A percentile compares a stretch with the other conserved stretches of the same genome.
These are phyloP conservation scores for Trididemnum clinides DNA, from an alignment of 23 tunicate species.

Conservation along the genomic window DNA sequence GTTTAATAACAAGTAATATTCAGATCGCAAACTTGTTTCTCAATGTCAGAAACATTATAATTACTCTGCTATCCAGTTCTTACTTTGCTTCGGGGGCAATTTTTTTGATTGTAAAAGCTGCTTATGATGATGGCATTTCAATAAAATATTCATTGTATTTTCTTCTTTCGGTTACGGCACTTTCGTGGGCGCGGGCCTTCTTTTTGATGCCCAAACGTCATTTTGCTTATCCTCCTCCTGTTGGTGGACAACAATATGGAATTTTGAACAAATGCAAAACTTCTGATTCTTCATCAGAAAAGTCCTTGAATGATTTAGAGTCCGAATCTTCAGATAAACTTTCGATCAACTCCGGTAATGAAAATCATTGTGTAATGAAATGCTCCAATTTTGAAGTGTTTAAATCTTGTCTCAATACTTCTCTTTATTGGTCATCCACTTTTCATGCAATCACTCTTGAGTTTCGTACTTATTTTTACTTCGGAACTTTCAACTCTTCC, in stretches of 20 bases:
- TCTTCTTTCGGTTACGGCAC: slow-evolving; percentile 7
- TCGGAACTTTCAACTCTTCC: slow-evolving; percentile 1
- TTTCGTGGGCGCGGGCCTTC: slow-evolving; percentile 59
- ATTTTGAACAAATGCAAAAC: neutral
- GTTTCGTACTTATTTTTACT: neutral
- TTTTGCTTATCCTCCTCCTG: neutral
- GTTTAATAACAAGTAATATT: slow-evolving; percentile 39
- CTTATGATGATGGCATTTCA: slow-evolving; percentile 18
- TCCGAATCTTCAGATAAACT: neutral
- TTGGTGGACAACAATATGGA: neutral
- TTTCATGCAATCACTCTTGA: neutral
- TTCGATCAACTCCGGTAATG: neutral
- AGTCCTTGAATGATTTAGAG: too few relatives aligned
- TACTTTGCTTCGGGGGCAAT: slow-evolving; percentile 26
- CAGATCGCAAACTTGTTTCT: slow-evolving; percentile 60
- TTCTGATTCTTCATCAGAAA: neutral
- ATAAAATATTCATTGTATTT: slow-evolving; percentile 20
- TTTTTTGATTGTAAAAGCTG: slow-evolving; percentile 30
- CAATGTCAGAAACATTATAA: slow-evolving; percentile 15
- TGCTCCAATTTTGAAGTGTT: neutral
- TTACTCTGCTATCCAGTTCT: slow-evolving; percentile 30
- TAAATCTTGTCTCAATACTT: neutral
- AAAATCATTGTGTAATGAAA: neutral
- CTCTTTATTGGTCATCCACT: neutral
- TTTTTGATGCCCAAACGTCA: slow-evolving; percentile 24